Evolutionary conservation across 1,140 invertebrate genomes (phyloP).

Genomic region (Aradophagus sp.): DNA sequence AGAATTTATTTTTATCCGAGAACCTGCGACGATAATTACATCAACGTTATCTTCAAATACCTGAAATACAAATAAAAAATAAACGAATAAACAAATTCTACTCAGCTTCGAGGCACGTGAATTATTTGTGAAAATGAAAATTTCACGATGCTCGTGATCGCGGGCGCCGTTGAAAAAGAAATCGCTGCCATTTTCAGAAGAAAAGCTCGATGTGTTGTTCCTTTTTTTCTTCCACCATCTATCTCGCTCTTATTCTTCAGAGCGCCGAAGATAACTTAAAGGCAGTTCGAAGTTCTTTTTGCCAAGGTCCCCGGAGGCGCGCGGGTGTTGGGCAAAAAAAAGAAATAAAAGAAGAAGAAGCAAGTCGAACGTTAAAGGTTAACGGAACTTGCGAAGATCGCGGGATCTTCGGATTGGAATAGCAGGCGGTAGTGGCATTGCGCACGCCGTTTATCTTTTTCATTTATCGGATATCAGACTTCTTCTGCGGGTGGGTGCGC

Average conservation of each 20-base stretch:
- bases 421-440: too few species aligned
- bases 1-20: not conserved
- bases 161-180: conserved; percentile 7
- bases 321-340: conserved; percentile 13
- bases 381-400: conserved; percentile 26
- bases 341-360: not conserved
- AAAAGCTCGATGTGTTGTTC: conserved; percentile 25
- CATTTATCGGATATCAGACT: conserved; percentile 32
- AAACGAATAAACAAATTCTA: not conserved
- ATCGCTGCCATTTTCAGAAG: conserved; percentile 11
- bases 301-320: conserved; percentile 1
- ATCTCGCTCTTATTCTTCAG: conserved; percentile 47
- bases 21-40: too few species aligned
- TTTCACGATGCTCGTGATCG: conserved; percentile 4
- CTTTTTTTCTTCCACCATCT: too few species aligned
- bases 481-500: not conserved
- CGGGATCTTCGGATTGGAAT: conserved; percentile 25
- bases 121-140: not conserved
- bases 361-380: conserved; percentile 32
- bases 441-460: conserved; percentile 33
- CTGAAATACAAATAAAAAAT: not conserved
- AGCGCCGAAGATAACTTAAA: conserved; percentile 15
- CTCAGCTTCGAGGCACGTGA: not conserved
- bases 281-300: conserved; percentile 29
- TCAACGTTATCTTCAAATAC: too few species aligned